Percentiles rank a stretch among this genome's conserved stretches.
Evolutionary conservation across 2,797 vertebrate species (phyloP).

Genomic region (Betta splendens): DNA sequence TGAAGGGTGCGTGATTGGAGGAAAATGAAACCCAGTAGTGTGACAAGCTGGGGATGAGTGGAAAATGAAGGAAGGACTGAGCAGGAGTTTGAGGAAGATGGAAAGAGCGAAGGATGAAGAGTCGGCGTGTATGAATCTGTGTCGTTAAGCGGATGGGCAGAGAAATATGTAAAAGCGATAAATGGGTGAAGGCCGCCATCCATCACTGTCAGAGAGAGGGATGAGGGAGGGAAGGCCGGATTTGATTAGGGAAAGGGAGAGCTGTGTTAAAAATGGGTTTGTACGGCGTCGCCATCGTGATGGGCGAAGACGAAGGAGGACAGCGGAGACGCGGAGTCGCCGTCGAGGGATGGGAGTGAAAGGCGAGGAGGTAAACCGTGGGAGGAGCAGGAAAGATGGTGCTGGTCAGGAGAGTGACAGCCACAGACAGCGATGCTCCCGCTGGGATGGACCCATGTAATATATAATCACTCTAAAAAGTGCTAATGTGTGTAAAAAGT

Average conservation of each 20-base stretch:
- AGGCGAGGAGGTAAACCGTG: constrained; percentile 18
- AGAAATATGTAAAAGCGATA: constrained; percentile 77
- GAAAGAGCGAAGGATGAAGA: constrained; percentile 33
- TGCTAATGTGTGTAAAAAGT: constrained; percentile 8
- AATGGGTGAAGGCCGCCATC: constrained; percentile 72
- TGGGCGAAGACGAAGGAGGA: constrained; percentile 4
- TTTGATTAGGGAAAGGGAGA: constrained; percentile 63
- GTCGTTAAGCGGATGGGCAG: constrained; percentile 69
- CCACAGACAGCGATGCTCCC: background rate
- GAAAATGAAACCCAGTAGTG: constrained; percentile 19
- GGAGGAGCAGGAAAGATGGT: constrained; percentile 1
- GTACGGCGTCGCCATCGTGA: constrained; percentile 14
- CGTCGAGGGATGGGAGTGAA: constrained; percentile 13
- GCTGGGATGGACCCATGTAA: background rate
- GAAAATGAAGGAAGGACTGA: background rate
- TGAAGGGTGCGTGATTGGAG: constrained; percentile 7
- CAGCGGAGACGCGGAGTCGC: background rate
- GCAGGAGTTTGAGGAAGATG: constrained; percentile 24
- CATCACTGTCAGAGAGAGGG: constrained; percentile 66
- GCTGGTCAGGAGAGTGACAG: background rate
- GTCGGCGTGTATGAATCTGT: constrained; percentile 52
- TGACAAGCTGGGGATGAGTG: constrained; percentile 22
- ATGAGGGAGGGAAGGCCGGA: constrained; percentile 49
- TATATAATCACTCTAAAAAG: background rate
- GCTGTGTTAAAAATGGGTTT: constrained; percentile 49